Evolutionary conservation across 2,888 invertebrate species (phyloP), one percentile per base, ranked within the genome.

Genomic region (Caenorhabditis sp.): DNA sequence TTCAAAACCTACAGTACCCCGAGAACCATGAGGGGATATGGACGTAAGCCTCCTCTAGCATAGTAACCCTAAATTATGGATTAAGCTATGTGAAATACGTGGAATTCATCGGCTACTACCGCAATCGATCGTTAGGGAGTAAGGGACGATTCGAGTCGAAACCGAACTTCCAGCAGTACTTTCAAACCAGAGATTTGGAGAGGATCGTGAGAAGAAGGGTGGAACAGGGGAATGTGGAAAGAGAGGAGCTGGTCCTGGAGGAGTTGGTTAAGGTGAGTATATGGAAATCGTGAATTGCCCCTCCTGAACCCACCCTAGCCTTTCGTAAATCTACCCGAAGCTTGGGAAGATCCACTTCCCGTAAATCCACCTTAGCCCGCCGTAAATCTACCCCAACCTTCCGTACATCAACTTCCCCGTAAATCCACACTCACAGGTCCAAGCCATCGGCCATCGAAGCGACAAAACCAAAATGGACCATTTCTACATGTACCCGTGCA

Each of bases 131-230:
- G 2, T 20, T 35, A 13, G 22, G 20, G 1, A 24, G 60, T 2
- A 60, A 60, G 13, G 60, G 60, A 37, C 37, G 40, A 40, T 37
- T 60, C 40, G 60, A 60, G 40, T 22, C 37, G 22, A 60, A 60
- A 18, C 20, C 3, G 11, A 3, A 37, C 13, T 40, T 60, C 13
- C 15, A 22, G 15, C 1, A 37, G 2, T 60, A 35, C 24, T 60
- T 60, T 35, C 60, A 60, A 40, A 60, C 37, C 1, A 37, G 60
- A 24, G 60, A 60, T 9, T 6, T 60, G 18, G 60, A 15, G 1
- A 11, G 60, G n/a, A 60, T 60, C 18, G 24, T 60, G 18, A 13
- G 24, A 24, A 37, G 60, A 24, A 4, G 60, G 0, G 4, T 3
- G 11, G 20, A 37, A 2, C 22, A 24, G 15, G 35, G 40, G 2